Conservation (phyloP, 2,888 invertebrate genomes). For the Isoperla grammatica region DNA sequence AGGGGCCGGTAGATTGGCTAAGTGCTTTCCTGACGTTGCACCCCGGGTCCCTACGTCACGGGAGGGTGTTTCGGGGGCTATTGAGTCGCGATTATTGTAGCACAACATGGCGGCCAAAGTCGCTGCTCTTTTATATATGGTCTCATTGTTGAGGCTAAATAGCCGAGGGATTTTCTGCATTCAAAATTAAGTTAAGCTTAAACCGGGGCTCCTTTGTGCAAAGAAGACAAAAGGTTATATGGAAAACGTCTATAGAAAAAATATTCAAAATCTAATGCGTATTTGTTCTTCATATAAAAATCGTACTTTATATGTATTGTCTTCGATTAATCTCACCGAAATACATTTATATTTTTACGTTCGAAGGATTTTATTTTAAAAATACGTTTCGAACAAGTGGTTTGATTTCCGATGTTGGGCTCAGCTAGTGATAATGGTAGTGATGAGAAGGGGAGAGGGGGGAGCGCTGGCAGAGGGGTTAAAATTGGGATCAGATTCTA, state of each 20-base stretch:
- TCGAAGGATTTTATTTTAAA: slow-evolving; percentile 1
- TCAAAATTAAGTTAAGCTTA: background rate
- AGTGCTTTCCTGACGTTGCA: no score
- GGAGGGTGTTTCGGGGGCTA: no score
- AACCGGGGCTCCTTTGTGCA: background rate
- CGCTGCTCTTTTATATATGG: slow-evolving; percentile 7
- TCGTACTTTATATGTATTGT: background rate
- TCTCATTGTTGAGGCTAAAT: slow-evolving; percentile 3
- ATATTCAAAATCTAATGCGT: background rate
- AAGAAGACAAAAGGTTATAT: slow-evolving; percentile 8
- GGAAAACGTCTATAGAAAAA: background rate
- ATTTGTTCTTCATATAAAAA: background rate
- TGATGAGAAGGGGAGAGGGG: slow-evolving; percentile 1
- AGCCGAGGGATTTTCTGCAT: slow-evolving; percentile 9
- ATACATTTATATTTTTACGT: background rate
- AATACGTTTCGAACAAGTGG: slow-evolving; percentile 23
- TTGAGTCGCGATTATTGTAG: no score
- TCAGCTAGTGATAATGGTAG: background rate
- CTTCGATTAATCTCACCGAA: slow-evolving; percentile 1
- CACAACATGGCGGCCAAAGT: slow-evolving; percentile 3
- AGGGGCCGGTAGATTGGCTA: no score
- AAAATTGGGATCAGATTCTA: slow-evolving; percentile 11
- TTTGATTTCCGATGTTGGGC: slow-evolving; percentile 23
- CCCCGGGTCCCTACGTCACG: no score
- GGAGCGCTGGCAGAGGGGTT: background rate